Evolutionary conservation across 2,797 vertebrate genomes (phyloP), one percentile per base, ranked within the genome.

Genomic region (Apodemus agrarius): DNA sequence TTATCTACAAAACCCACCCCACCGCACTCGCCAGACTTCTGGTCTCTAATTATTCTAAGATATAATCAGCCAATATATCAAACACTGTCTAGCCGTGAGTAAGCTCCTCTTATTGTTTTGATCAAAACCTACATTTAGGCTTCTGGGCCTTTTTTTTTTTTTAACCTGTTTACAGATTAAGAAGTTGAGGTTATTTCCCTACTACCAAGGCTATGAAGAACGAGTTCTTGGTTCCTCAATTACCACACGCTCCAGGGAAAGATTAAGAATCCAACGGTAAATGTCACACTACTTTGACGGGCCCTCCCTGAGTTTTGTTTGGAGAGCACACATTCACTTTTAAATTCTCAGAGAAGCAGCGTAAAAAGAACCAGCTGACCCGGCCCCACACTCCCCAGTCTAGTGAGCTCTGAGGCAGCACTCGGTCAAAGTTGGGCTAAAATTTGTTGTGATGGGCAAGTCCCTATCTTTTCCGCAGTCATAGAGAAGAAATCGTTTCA

Each of bases 21-120:
- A 63, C 31, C 21, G 72, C 22, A 37, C 31, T 94, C 89, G 75
- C 82, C 67, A 85, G 63, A 93, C 43, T 34, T 59, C 22, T 52
- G 16, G 34, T 67, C 52, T 89, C 72, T 91, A 74, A 90, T 22
- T 49, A 11, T n/a, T 93, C 57, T 76, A 91, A 86, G 75, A 86
- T 75, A 65, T 74, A 86, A 96, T 79, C 67, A 83, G 11, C 31
- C 86, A 95, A 89, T 1, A 69, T 89, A 95, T 93, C 52, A 97
- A 93, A 79, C 37, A 79, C 14, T 88, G 29, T 65, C 87, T 72
- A 85, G 67, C 10, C 78, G 61, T 21, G 11, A 46, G 63, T 85
- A 63, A 46, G n/a, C 95, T 76, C 57, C 95, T 93, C 88, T 91
- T 93, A 17, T 40, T 59, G 59, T 43, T 96, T 96, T 94, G 52